These are phyloP conservation scores for Eristalis intricaria DNA, from an alignment of 2,888 invertebrate species.

Conservation along the genomic window DNA sequence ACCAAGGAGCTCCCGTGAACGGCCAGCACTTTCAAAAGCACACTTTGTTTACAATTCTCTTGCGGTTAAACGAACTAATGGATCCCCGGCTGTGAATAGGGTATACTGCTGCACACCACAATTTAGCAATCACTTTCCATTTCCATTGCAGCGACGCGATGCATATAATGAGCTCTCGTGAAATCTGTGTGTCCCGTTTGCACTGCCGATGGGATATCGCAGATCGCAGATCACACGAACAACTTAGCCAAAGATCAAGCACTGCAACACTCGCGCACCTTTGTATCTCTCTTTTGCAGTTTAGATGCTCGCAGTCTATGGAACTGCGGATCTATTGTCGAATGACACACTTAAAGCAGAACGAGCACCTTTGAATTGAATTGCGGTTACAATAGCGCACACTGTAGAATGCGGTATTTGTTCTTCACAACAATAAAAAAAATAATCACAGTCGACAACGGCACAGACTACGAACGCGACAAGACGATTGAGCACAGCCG, in stretches of 20 bases:
- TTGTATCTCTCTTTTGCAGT: slow-evolving; percentile 32
- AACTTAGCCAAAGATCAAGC: slow-evolving; percentile 55
- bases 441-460: slow-evolving; percentile 14
- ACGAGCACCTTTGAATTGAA: slow-evolving; percentile 63
- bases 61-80: slow-evolving; percentile 64
- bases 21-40: slow-evolving; percentile 32
- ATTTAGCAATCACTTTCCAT: slow-evolving; percentile 68
- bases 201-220: no score
- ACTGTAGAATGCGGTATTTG: slow-evolving; percentile 49
- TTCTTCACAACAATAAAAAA: slow-evolving; percentile 53
- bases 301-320: slow-evolving; percentile 29
- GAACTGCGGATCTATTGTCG: slow-evolving; percentile 29
- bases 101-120: slow-evolving; percentile 40
- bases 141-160: slow-evolving; percentile 29
- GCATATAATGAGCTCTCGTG: slow-evolving; percentile 42
- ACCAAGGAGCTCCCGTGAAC: not conserved
- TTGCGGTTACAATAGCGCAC: slow-evolving; percentile 42
- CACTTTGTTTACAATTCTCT: slow-evolving; percentile 54
- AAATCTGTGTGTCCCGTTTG: slow-evolving; percentile 35
- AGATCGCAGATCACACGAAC: slow-evolving; percentile 38
- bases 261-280: slow-evolving; percentile 58
- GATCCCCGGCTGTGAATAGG: slow-evolving; percentile 1
- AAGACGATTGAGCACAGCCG: slow-evolving; percentile 53
- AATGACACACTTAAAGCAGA: slow-evolving; percentile 62
- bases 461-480: slow-evolving; percentile 14